Evolutionary conservation across 2,888 invertebrate species (phyloP).

Genomic region (Chymomyza fuscimana): DNA sequence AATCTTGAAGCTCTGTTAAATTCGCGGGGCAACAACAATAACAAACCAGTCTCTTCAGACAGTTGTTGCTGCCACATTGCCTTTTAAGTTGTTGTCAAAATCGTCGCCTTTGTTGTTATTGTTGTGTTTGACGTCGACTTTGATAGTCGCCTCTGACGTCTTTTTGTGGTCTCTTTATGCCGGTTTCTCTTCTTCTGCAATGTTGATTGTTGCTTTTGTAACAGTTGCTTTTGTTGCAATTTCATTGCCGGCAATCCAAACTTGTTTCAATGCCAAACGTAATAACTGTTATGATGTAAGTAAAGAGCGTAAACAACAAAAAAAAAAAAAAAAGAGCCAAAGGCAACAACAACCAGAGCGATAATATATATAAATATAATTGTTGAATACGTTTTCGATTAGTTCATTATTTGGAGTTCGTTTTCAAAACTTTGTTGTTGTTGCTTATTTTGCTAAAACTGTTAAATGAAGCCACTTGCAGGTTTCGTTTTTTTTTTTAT

Average conservation of each 20-base stretch:
- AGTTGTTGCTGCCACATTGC: constrained; percentile 21
- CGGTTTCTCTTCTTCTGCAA: constrained; percentile 28
- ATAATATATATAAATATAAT: constrained; percentile 19
- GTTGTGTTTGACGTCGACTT: neutral
- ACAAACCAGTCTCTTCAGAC: neutral
- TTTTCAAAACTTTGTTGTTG: constrained; percentile 19
- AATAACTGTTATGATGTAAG: constrained; percentile 74
- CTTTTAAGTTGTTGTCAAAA: constrained; percentile 8
- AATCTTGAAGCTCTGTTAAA: neutral
- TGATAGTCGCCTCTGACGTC: neutral
- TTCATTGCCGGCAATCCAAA: constrained; percentile 70
- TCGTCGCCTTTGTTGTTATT: constrained; percentile 16
- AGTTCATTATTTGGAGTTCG: constrained; percentile 45
- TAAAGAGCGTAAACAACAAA: constrained; percentile 20
- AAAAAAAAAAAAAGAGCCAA: constrained; percentile 13
- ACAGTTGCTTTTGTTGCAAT: constrained; percentile 45
- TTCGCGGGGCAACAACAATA: neutral
- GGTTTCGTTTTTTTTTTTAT: constrained; percentile 37
- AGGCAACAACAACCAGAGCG: constrained; percentile 1
- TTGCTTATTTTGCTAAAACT: constrained; percentile 18
- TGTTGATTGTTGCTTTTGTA: constrained; percentile 41
- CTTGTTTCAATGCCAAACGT: constrained; percentile 75
- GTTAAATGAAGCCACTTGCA: neutral
- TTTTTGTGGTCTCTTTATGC: constrained; percentile 7
- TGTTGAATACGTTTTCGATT: constrained; percentile 48